Evolutionary conservation across 2,797 vertebrate genomes (phyloP), one percentile per base, ranked within the genome.

Genomic region (Falco cherrug): DNA sequence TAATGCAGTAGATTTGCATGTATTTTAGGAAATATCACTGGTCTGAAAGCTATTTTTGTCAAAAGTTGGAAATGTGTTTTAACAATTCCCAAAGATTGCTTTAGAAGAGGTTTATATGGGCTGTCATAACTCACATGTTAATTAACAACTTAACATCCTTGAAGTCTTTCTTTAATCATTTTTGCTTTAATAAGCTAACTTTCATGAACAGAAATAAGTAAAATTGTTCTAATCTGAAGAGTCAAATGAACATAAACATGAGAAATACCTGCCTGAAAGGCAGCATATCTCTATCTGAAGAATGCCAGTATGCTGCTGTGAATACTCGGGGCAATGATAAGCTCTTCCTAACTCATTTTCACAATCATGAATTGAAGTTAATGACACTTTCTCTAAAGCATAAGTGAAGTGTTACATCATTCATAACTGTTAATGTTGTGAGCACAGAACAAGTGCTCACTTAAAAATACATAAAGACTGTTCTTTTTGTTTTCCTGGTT

Each of bases 91-190:
- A n/a, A 90, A 96, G 90, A 94, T 35, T 95, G 80, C 90, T 96
- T 90, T 90, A 90, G 83, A 87, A 96, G 69, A 86, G 87, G 79
- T 92, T 95, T 92, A 82, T 89, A 76, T 93, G 65, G 70, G 47
- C 77, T 96, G 96, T 96, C 93, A 88, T 95, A 96, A 95, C 65
- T 97, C 54, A 39, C 75, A 89, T 89, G 93, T 95, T 94, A 97
- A 43, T 79, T 97, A 94, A 87, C 61, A 83, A 51, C 33, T 86
- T 90, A 91, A 91, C 70, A 84, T 93, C 61, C 80, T 93, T 90
- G 43, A 95, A 95, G 53, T 80, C 89, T 91, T 92, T 74, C 71
- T 94, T 87, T 80, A 88, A 86, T 87, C 5, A 61, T 93, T 94
- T 91, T 85, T 90, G 53, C 64, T 68, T 60, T 10, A 84, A 85